Base-by-base conservation (phyloP, 2,797 vertebrate genomes). In the Xenentodon cancila region DNA sequence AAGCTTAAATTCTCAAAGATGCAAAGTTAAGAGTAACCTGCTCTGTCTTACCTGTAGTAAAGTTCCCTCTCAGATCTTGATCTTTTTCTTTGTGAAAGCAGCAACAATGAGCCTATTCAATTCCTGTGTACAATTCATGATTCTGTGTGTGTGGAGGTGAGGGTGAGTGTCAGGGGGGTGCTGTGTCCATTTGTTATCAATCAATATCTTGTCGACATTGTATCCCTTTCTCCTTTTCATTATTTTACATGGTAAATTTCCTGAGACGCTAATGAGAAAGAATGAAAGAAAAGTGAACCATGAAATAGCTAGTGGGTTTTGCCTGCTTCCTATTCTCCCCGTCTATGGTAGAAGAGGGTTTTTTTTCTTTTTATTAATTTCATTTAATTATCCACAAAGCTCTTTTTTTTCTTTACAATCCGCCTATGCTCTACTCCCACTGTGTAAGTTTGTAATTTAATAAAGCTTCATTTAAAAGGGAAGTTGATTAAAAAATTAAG, bases 401-500 rank as follows among this genome's bases (percentile, higher is more conserved):
- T 79, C 75, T 86, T 89, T 86, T 91, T 86, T 82, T 86, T 89
- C 85, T 91, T 86, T 82, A 79, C 76, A 86, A 79, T 73, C 86
- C 81, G 83, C 50, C 69, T 64, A 82, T 88, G 77, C 79, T 81
- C 80, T 82, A 84, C 89, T 92, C 93, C 92, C 92, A 88, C 85
- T 88, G 90, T 92, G 92, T 90, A 82, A 89, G 89, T 90, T 90
- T 92, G 91, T 94, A 94, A 94, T 94, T 94, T 93, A 94, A 94
- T 94, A 94, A 94, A 94, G 90, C 87, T 90, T 92, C 79, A 92
- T 94, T 94, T 93, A 91, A 94, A 82, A 90, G 87, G 88, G 89
- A 86, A 91, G 90, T 94, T 94, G 92, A 94, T 94, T 93, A 93
- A 94, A 93, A 94, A 94, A 94, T 93, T 91, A 94, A 92, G 92